Base-by-base conservation (phyloP, 1,140 invertebrate species). In the Drosophila rhopaloa region DNA sequence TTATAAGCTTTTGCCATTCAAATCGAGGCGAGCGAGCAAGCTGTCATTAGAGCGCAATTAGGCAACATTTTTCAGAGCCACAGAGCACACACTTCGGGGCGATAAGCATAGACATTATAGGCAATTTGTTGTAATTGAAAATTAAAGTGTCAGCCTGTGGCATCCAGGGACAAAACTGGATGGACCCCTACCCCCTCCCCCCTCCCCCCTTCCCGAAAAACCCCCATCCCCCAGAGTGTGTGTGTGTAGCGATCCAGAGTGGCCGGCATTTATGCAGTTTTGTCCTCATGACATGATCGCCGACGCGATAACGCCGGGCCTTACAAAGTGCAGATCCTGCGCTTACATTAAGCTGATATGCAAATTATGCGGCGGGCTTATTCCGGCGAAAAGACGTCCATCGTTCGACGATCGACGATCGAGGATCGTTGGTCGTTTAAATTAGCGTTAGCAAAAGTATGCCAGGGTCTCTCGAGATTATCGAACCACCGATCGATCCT, bases 71-170 rank as follows among this genome's bases (percentile, higher is more conserved):
- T 78, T 79, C 66, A 78, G 57, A 32, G 41, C 61, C 32, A 63
- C 55, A 48, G 50, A 51, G 47, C 58, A 47, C 55, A 59, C 46
- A 58, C 58, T 72, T 58, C 47, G 84, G 51, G 84, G 83, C 84
- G 85, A 89, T 89, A 89, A 89, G 84, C 77, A 89, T 89, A 89
- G 84, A 89, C 85, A 89, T 89, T 89, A 89, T 89, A 81, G 84
- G 84, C 84, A 89, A 89, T 89, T 89, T 89, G 84, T 89, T 89
- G 84, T 89, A 89, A 89, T 89, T 89, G 84, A 89, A 89, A 89
- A 89, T 89, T 89, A 89, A 89, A 89, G 84, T 89, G 84, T 89
- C 85, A 90, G 84, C 84, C 84, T 90, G 81, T 84, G 84, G 84
- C 84, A 73, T 81, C 75, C 60, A 76, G 74, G 71, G 56, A 78